Evolutionary conservation across 2,113 vertebrate genomes (phyloP).

Genomic region (Strix aluco): DNA sequence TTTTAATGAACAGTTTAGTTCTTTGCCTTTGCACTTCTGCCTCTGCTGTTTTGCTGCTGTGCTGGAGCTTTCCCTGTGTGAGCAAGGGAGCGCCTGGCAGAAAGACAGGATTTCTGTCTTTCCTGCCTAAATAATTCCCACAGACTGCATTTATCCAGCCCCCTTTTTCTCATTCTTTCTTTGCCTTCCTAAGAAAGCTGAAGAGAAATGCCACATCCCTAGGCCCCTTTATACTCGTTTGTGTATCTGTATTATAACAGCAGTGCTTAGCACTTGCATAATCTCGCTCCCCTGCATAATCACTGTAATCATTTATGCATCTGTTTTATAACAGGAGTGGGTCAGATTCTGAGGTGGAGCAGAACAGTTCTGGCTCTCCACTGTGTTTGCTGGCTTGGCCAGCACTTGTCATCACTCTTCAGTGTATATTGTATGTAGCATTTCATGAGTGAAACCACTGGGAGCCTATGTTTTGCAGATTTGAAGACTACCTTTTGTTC

Average conservation of each 20-base stretch:
- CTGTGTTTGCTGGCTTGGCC: background rate
- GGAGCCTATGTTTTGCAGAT: background rate
- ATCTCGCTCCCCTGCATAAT: constrained; percentile 41
- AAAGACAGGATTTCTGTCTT: constrained; percentile 25
- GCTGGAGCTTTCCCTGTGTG: constrained; percentile 11
- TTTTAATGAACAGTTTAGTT: constrained; percentile 55
- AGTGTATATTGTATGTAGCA: background rate
- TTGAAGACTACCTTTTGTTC: background rate
- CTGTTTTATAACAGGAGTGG: constrained; percentile 37
- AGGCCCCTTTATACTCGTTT: constrained; percentile 30
- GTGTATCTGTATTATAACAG: constrained; percentile 28
- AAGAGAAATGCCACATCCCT: constrained; percentile 28
- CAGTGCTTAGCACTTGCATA: constrained; percentile 50
- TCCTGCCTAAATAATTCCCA: constrained; percentile 12
- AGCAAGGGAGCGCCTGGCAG: constrained; percentile 12
- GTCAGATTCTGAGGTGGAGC: background rate
- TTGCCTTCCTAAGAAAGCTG: background rate
- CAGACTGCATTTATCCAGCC: background rate
- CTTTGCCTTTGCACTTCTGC: background rate
- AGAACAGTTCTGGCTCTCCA: background rate
- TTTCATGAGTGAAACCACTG: background rate
- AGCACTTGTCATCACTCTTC: fast-evolving
- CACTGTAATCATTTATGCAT: constrained; percentile 30
- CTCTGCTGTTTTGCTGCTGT: constrained; percentile 34
- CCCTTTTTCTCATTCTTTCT: background rate